phyloP scores from a whole-genome alignment of 64 coral and sea anemone genomes.

The Montipora foliosa region DNA sequence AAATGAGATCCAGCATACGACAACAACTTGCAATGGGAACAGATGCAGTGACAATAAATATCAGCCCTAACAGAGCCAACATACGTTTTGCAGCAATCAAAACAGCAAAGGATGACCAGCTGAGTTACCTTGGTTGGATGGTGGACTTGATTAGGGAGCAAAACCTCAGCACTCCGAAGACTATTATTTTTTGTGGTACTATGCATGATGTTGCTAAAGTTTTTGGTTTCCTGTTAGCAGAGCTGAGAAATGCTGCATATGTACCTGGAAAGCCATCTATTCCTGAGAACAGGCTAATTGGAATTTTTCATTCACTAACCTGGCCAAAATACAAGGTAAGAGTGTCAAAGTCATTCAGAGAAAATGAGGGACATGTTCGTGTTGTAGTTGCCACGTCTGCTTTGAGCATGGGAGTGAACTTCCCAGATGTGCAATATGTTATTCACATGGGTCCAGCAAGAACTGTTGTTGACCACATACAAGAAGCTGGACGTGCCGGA shows the following conservation, averaged over 20 bases:
- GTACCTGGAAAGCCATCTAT: neutral
- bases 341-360: slow-evolving; percentile 15
- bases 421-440: slow-evolving; percentile 16
- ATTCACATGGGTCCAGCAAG: slow-evolving; percentile 43
- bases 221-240: slow-evolving; percentile 31
- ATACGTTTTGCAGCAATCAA: slow-evolving; percentile 29
- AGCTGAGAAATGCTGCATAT: slow-evolving; percentile 32
- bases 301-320: slow-evolving; percentile 56
- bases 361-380: slow-evolving; percentile 12
- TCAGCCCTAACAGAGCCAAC: slow-evolving; percentile 19
- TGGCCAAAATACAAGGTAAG: slow-evolving; percentile 39
- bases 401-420: slow-evolving; percentile 67
- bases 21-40: slow-evolving; percentile 32
- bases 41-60: slow-evolving; percentile 3
- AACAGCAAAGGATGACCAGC: slow-evolving; percentile 6
- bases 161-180: neutral
- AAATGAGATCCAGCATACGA: slow-evolving; percentile 14
- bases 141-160: slow-evolving; percentile 44
- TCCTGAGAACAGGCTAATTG: slow-evolving; percentile 48
- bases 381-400: slow-evolving; percentile 57
- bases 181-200: slow-evolving; percentile 50
- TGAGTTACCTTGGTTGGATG: slow-evolving; percentile 34
- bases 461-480: slow-evolving; percentile 38
- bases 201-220: slow-evolving; percentile 54
- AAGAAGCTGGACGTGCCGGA: slow-evolving; percentile 46